Conservation (phyloP, 2,888 invertebrate genomes). For the Hirtodrosophila cameraria region DNA sequence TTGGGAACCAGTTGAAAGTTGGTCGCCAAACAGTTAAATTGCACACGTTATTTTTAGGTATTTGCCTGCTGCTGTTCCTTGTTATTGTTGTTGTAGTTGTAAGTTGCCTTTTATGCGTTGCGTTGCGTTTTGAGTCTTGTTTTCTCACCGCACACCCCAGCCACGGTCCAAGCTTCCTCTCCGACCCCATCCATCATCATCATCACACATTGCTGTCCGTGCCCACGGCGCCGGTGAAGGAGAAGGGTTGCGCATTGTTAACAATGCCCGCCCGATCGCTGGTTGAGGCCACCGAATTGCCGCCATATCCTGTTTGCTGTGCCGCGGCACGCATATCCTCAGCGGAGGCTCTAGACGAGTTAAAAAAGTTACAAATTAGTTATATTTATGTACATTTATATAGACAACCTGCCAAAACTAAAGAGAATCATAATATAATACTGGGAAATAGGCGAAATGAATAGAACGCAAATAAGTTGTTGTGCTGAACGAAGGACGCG, state of each 20-base stretch:
- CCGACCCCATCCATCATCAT: constrained; percentile 79
- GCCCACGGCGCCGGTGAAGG: constrained; percentile 89
- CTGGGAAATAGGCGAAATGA: not conserved
- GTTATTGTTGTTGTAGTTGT: constrained; percentile 32
- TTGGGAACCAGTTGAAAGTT: constrained; percentile 20
- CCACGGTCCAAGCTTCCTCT: constrained; percentile 23
- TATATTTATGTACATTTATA: not conserved
- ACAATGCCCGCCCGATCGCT: constrained; percentile 91
- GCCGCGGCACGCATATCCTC: constrained; percentile 91
- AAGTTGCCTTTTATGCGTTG: constrained; percentile 58
- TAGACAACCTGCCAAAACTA: not conserved
- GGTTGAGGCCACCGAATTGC: constrained; percentile 83
- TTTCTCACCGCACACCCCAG: constrained; percentile 72
- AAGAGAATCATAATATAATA: not conserved
- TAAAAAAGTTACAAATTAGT: constrained; percentile 11
- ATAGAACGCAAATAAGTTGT: constrained; percentile 12
- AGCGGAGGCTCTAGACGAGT: constrained; percentile 87
- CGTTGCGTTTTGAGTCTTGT: constrained; percentile 72
- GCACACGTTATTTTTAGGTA: constrained; percentile 52
- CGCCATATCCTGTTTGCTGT: constrained; percentile 68
- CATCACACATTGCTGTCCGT: constrained; percentile 88
- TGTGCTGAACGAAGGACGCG: constrained; percentile 18
- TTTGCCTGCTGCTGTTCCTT: constrained; percentile 31
- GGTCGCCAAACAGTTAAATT: constrained; percentile 51
- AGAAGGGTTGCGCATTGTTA: constrained; percentile 92